Conservation (phyloP, 2,113 vertebrate genomes). For the Hylia prasina region DNA sequence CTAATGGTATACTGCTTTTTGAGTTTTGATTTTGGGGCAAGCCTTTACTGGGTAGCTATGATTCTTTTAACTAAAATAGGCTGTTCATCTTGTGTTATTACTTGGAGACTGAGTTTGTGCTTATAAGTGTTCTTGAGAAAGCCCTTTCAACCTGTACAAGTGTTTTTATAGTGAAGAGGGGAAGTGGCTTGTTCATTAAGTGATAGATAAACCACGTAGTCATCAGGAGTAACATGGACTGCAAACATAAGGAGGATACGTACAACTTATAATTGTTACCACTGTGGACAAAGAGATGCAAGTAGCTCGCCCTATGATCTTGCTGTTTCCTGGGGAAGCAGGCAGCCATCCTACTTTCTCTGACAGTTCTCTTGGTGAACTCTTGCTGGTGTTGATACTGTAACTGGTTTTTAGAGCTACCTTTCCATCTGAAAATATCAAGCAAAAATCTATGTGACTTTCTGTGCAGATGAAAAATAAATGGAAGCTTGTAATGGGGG, state of each 20-base stretch:
- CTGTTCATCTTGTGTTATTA: background rate
- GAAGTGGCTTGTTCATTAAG: background rate
- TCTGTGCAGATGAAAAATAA: background rate
- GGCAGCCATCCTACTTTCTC: background rate
- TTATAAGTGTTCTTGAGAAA: background rate
- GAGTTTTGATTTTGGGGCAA: background rate
- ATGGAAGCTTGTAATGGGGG: background rate
- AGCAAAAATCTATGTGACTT: background rate
- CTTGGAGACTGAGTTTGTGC: background rate
- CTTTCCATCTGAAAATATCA: background rate
- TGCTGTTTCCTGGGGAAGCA: background rate
- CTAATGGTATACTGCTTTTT: background rate
- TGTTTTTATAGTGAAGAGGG: background rate
- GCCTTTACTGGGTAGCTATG: background rate
- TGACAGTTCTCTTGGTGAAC: rapidly evolving
- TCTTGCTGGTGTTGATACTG: background rate
- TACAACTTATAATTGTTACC: background rate
- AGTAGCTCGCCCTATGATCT: background rate
- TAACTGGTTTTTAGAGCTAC: background rate
- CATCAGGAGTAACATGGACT: background rate
- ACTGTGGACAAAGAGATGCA: background rate
- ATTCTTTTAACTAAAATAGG: background rate
- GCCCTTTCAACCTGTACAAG: background rate
- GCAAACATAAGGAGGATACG: background rate
- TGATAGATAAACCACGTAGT: background rate